These are phyloP conservation scores for Meda fulgida DNA, from an alignment of 2,797 vertebrate species.

Conservation along the genomic window DNA sequence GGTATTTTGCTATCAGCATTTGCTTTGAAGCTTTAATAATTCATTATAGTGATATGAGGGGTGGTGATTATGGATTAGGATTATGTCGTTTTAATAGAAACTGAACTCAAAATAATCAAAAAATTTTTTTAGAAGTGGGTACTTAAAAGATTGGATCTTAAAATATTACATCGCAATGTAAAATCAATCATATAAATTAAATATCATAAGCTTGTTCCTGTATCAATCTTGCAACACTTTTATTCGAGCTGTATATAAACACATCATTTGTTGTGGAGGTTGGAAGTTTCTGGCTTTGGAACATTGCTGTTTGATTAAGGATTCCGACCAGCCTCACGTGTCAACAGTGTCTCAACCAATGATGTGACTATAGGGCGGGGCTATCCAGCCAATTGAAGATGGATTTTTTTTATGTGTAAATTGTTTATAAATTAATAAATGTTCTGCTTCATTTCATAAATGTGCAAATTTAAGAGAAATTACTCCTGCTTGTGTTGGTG, in stretches of 20 bases:
- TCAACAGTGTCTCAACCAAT: background rate
- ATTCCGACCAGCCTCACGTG: background rate
- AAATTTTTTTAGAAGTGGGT: background rate
- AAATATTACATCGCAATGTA: background rate
- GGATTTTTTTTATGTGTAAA: background rate
- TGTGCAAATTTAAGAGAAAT: background rate
- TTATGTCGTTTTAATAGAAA: conserved; percentile 22
- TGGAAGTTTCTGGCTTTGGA: too few relatives aligned
- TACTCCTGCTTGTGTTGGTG: background rate
- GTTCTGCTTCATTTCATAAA: background rate
- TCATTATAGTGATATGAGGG: conserved; percentile 8
- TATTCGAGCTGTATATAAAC: background rate
- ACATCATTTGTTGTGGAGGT: background rate
- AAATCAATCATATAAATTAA: background rate
- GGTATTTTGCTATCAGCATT: conserved; percentile 24
- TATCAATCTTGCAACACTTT: background rate
- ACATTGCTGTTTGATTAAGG: background rate
- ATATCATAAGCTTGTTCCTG: background rate
- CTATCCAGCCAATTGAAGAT: background rate
- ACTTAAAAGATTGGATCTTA: conserved; percentile 10
- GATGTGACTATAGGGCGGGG: background rate
- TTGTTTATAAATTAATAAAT: background rate
- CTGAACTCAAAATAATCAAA: background rate
- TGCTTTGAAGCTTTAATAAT: conserved; percentile 28
- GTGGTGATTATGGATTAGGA: conserved; percentile 11